These are phyloP conservation scores for Barypeithes pellucidus DNA, from an alignment of 2,888 invertebrate genomes.

Conservation along the genomic window DNA sequence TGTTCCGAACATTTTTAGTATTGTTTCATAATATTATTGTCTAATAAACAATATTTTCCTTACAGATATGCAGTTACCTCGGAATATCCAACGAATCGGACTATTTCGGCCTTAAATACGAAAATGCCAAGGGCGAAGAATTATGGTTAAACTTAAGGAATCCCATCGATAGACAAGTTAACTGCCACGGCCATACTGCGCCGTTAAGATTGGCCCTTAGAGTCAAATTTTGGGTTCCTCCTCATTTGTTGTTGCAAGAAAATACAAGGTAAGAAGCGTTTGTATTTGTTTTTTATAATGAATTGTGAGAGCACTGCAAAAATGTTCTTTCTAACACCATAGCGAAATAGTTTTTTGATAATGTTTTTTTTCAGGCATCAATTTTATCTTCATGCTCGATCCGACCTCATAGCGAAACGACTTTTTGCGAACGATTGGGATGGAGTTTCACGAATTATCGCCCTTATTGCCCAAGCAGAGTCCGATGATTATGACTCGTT, in stretches of 20 bases:
- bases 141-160: conserved; percentile 92
- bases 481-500: conserved; percentile 80
- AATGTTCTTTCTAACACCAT: too few relatives aligned
- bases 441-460: conserved; percentile 81
- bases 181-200: conserved; percentile 73
- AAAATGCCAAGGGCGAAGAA: conserved; percentile 76
- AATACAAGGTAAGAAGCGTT: conserved; percentile 78
- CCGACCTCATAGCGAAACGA: conserved; percentile 83
- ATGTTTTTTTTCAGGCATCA: conserved; percentile 77
- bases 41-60: conserved; percentile 53
- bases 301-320: too few relatives aligned
- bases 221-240: conserved; percentile 94
- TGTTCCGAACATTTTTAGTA: too few relatives aligned
- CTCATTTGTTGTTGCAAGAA: conserved; percentile 88
- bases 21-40: background rate
- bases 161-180: conserved; percentile 82
- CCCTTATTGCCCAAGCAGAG: conserved; percentile 85
- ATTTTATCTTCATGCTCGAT: conserved; percentile 88
- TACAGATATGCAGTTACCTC: conserved; percentile 87
- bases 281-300: too few relatives aligned
- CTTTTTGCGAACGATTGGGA: conserved; percentile 81
- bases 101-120: conserved; percentile 89
- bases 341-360: too few relatives aligned
- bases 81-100: conserved; percentile 90
- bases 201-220: conserved; percentile 80